Percentiles rank a stretch among this genome's conserved stretches.
phyloP scores from a whole-genome alignment of 2,797 vertebrate genomes.

The Chrosomus eos region DNA sequence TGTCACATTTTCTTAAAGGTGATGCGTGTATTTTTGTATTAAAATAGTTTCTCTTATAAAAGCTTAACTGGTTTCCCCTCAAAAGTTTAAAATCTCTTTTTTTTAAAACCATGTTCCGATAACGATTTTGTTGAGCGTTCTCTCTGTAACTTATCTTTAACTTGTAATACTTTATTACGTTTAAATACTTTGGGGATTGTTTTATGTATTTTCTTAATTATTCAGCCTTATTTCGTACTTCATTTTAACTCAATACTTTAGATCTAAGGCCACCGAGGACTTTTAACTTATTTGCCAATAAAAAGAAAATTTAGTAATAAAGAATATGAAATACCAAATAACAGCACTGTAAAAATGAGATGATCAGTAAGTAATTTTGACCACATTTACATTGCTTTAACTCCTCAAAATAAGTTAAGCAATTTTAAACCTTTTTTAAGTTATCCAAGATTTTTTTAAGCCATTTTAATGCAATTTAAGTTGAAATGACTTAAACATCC shows the following conservation, averaged over 20 bases:
- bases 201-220: background rate
- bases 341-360: background rate
- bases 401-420: too few relatives aligned
- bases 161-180: too few relatives aligned
- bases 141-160: too few relatives aligned
- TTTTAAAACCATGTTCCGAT: background rate
- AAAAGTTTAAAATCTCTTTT: background rate
- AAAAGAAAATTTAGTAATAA: background rate
- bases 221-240: background rate
- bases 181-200: background rate
- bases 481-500: too few relatives aligned
- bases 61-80: background rate
- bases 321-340: background rate
- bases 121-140: background rate
- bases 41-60: background rate
- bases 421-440: too few relatives aligned
- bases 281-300: background rate
- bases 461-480: too few relatives aligned
- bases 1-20: background rate
- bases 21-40: background rate
- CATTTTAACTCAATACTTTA: too few relatives aligned
- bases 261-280: background rate
- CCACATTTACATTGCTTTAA: too few relatives aligned
- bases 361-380: too few relatives aligned
- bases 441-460: too few relatives aligned